Percentiles rank a stretch among this genome's conserved stretches.
These are phyloP conservation scores for Mythimna lalbum DNA, from an alignment of 2,888 invertebrate species.

Conservation along the genomic window DNA sequence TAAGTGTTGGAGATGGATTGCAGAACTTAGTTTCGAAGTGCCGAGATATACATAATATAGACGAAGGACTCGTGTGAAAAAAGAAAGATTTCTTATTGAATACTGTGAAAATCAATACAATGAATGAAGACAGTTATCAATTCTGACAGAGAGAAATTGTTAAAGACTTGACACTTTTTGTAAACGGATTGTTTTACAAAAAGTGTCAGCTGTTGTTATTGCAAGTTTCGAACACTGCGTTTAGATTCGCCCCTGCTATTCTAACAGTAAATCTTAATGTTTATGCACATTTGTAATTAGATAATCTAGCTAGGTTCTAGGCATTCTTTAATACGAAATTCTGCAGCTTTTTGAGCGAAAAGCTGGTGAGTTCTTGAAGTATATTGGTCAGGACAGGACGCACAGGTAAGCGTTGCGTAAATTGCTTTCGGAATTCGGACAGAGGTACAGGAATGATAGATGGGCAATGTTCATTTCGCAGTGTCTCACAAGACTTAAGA, in stretches of 20 bases:
- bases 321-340: not conserved
- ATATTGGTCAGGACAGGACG: not conserved
- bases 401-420: not conserved
- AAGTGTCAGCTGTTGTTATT: not conserved
- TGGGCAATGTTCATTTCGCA: not conserved
- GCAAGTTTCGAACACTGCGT: not conserved
- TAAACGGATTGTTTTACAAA: not conserved
- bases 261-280: not conserved
- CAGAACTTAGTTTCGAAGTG: not conserved
- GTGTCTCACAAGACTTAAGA: no score
- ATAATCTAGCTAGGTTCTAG: not conserved
- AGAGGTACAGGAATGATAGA: not conserved
- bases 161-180: no score
- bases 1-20: not conserved
- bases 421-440: not conserved
- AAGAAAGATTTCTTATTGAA: not conserved
- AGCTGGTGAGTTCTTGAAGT: not conserved
- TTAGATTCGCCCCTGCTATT: not conserved
- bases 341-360: not conserved
- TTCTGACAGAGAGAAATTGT: not conserved
- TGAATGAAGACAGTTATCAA: not conserved
- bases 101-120: not conserved
- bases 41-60: not conserved
- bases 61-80: not conserved
- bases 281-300: not conserved